These are phyloP conservation scores for Ricordea florida DNA, from an alignment of 92 coral and sea anemone species.

Conservation along the genomic window DNA sequence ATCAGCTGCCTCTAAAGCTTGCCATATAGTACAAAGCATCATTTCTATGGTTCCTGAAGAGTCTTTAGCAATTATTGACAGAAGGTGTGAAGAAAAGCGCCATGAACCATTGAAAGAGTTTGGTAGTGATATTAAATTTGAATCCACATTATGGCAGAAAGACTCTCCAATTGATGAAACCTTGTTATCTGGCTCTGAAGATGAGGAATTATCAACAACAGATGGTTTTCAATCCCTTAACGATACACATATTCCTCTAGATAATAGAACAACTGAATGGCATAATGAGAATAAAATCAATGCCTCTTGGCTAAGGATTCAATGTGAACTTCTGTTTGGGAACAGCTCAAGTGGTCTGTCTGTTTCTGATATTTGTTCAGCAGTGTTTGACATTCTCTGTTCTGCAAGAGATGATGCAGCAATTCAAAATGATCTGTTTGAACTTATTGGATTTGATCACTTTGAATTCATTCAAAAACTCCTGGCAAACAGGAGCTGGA, in stretches of 20 bases:
- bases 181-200: constrained; percentile 74
- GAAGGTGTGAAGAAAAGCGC: constrained; percentile 44
- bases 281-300: neutral
- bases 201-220: constrained; percentile 27
- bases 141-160: neutral
- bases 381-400: constrained; percentile 91
- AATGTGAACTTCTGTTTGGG: constrained; percentile 74
- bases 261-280: neutral
- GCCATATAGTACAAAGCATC: constrained; percentile 66
- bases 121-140: constrained; percentile 80
- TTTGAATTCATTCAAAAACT: constrained; percentile 88
- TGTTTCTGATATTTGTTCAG: constrained; percentile 87
- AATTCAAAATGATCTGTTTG: constrained; percentile 93
- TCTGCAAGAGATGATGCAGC: constrained; percentile 82
- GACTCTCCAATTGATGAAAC: constrained; percentile 31
- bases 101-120: constrained; percentile 56
- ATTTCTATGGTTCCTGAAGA: constrained; percentile 72
- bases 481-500: constrained; percentile 64
- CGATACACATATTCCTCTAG: neutral
- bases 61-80: constrained; percentile 29
- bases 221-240: neutral
- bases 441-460: constrained; percentile 93
- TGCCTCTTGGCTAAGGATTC: constrained; percentile 77
- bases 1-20: constrained; percentile 70
- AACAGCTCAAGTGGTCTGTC: constrained; percentile 56